These are phyloP conservation scores for Electrona antarctica DNA, from an alignment of 2,113 vertebrate genomes.

Conservation along the genomic window DNA sequence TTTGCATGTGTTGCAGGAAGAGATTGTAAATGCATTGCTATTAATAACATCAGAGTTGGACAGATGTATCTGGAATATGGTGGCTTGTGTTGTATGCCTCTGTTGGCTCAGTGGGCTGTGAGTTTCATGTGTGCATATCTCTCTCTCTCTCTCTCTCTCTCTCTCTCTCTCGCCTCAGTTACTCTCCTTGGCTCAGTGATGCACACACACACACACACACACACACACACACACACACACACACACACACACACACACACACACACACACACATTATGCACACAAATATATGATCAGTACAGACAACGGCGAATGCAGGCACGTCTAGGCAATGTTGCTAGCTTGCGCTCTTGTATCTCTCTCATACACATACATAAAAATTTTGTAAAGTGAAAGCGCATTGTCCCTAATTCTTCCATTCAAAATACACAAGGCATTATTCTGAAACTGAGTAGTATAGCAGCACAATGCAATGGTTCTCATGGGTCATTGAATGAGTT, in stretches of 20 bases:
- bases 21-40: too few species aligned
- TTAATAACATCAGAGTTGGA: neutral
- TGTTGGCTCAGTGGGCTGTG: slow-evolving; percentile 1
- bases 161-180: slow-evolving; percentile 35
- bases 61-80: neutral
- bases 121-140: slow-evolving; percentile 23
- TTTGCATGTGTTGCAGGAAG: too few species aligned
- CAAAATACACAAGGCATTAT: neutral
- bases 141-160: slow-evolving; percentile 12
- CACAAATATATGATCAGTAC: neutral
- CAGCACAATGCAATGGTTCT: neutral
- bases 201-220: slow-evolving; percentile 48
- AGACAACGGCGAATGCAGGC: slow-evolving; percentile 3
- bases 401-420: slow-evolving; percentile 10
- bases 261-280: slow-evolving; percentile 7
- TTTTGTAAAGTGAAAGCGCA: neutral
- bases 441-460: slow-evolving; percentile 1
- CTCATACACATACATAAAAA: slow-evolving; percentile 17
- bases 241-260: slow-evolving; percentile 38
- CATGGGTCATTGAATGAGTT: too few species aligned
- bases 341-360: slow-evolving; percentile 28
- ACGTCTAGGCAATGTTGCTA: slow-evolving; percentile 25
- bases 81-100: neutral
- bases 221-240: slow-evolving; percentile 23
- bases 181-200: slow-evolving; percentile 56